Evolutionary conservation across 2,113 vertebrate genomes (phyloP), one percentile per base, ranked within the genome.

Genomic region (Panthera uncia): DNA sequence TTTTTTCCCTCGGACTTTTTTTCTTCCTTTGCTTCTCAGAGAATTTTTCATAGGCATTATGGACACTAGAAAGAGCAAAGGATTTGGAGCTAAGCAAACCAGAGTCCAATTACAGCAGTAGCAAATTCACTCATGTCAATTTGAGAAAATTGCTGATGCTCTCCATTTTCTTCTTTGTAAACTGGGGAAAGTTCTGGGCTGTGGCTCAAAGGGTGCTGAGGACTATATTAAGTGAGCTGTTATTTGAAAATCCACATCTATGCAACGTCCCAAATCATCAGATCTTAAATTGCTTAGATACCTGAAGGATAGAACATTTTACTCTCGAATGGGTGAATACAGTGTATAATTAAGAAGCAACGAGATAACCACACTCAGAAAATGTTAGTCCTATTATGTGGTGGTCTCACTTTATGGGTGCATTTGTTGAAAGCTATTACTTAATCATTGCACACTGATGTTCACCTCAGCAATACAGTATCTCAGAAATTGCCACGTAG

Each of bases 391-490:
- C 73, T 79, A 0, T 71, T 85, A 45, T 29, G 61, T 52, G 36
- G 38, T 80, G 2, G 27, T 80, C 52, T 29, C 25, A 7, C 38
- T 69, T 69, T 16, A 36, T 79, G 38, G 38, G 45, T 63, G 33
- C 15, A 33, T 41, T 90, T 94, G 63, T 52, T 63, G 65, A 96
- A 94, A 86, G 79, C 91, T 21, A 94, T 7, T 80, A 84, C 55
- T 57, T 79, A 25, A 85, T 55, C 69, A 90, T 19, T 29, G 52
- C 65, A 23, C 63, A 23, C n/a, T 55, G 52, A 33, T 48, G 94
- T 94, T 84, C 73, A 50, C 90, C 69, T 79, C 41, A 69, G 10
- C 50, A 50, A 13, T 15, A 27, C 18, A 33, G 33, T 48, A 18
- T 73, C 48, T 82, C 52, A 50, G 89, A 91, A 94, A 82, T 74